Percentiles rank a stretch among this genome's conserved stretches.
These are phyloP conservation scores for Macrobrachium rosenbergii DNA, from an alignment of 1,140 invertebrate genomes.

Conservation along the genomic window DNA sequence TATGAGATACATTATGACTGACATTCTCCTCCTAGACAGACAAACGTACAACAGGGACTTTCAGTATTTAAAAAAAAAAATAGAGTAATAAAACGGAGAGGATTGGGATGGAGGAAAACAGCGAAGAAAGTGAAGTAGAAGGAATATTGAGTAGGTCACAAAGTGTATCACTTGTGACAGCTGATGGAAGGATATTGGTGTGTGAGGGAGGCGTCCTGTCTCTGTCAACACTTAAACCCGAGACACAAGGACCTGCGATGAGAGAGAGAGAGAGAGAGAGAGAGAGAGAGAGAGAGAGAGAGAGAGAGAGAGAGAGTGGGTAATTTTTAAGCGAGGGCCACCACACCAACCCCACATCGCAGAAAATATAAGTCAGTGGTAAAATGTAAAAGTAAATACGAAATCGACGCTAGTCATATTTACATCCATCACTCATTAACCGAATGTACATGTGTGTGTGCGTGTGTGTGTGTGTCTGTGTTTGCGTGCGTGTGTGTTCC, in stretches of 20 bases:
- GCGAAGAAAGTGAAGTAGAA: too few relatives aligned
- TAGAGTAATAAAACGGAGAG: too few relatives aligned
- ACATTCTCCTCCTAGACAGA: too few relatives aligned
- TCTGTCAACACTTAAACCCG: constrained; percentile 20
- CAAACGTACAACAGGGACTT: too few relatives aligned
- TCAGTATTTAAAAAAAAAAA: too few relatives aligned
- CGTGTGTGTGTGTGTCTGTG: constrained; percentile 2
- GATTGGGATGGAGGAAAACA: not conserved
- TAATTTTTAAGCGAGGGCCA: not conserved
- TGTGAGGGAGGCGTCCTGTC: not conserved
- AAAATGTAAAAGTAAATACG: not conserved
- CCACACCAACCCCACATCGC: not conserved
- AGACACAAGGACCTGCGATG: not conserved
- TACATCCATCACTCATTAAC: not conserved
- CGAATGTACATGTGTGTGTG: not conserved
- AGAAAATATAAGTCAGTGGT: not conserved
- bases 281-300: constrained; percentile 29
- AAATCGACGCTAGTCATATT: not conserved
- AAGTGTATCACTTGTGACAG: constrained; percentile 16
- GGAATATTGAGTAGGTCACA: too few relatives aligned
- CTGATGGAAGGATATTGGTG: constrained; percentile 24
- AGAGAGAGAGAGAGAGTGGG: constrained; percentile 5
- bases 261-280: constrained; percentile 2
- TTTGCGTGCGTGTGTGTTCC: not conserved
- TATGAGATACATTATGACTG: too few relatives aligned